These are phyloP conservation scores for Coreius guichenoti DNA, from an alignment of 2,797 vertebrate species.

Conservation along the genomic window DNA sequence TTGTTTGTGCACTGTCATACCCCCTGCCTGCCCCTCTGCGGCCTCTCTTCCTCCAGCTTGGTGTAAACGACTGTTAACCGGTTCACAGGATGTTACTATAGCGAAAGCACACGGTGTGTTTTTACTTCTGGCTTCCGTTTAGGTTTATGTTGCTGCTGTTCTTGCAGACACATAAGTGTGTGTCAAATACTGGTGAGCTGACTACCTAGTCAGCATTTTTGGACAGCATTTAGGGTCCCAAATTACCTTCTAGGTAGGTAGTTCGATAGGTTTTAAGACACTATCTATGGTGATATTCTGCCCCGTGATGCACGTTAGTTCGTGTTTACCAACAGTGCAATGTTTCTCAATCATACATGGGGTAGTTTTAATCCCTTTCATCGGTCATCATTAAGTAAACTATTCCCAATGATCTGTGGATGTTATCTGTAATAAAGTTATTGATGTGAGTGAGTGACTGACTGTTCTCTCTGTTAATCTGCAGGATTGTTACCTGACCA, in stretches of 20 bases:
- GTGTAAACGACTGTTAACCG: constrained; percentile 39
- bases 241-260: neutral
- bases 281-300: neutral
- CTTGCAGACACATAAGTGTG: neutral
- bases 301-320: neutral
- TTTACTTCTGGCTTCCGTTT: constrained; percentile 1
- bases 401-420: neutral
- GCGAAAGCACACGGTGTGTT: constrained; percentile 3
- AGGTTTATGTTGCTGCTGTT: neutral
- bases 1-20: constrained; percentile 66
- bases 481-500: constrained; percentile 62
- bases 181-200: neutral
- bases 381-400: neutral
- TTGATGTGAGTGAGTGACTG: constrained; percentile 10
- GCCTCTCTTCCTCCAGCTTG: constrained; percentile 16
- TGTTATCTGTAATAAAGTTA: neutral
- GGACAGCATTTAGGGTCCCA: neutral
- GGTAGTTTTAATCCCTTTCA: neutral
- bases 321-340: constrained; percentile 19
- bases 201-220: neutral
- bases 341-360: neutral
- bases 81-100: neutral
- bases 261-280: neutral
- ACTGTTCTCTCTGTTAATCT: constrained; percentile 56
- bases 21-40: constrained; percentile 47